Conservation (phyloP, 2,888 invertebrate species). For the Pteria penguin region DNA sequence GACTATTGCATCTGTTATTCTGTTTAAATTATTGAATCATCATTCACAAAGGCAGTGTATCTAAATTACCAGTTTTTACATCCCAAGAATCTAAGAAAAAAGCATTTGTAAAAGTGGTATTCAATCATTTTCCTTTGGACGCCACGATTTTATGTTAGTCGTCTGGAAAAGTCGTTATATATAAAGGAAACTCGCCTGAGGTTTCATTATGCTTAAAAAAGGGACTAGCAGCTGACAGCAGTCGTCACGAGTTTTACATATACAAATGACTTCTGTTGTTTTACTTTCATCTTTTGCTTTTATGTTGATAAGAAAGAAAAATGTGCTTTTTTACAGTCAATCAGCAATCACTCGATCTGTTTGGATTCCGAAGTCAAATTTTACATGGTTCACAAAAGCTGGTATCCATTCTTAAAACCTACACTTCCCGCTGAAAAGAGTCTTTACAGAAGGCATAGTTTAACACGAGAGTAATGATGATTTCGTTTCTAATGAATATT, state of each 20-base stretch:
- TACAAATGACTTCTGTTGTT: conserved; percentile 22
- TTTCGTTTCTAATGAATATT: too few relatives aligned
- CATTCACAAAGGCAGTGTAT: too few relatives aligned
- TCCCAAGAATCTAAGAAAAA: background rate
- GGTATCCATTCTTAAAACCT: background rate
- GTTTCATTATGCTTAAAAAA: conserved; percentile 19
- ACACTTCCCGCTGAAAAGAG: too few relatives aligned
- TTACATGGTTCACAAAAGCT: background rate
- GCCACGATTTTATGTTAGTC: background rate
- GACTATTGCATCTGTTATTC: too few relatives aligned
- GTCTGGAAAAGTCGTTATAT: background rate
- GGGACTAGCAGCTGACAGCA: conserved; percentile 55
- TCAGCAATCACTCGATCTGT: conserved; percentile 27
- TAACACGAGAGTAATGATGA: too few relatives aligned
- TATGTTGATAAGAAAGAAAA: conserved; percentile 14
- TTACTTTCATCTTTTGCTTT: conserved; percentile 29
- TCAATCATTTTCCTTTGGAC: background rate
- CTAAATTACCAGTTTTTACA: background rate
- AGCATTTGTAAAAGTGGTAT: background rate
- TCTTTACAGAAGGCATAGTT: too few relatives aligned
- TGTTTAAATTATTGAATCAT: too few relatives aligned
- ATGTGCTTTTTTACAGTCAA: conserved; percentile 15
- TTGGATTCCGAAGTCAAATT: conserved; percentile 11
- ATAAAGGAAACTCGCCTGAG: conserved; percentile 15
- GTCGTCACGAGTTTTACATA: conserved; percentile 44